phyloP scores from a whole-genome alignment of 2,888 invertebrate genomes.

The Lithosia quadra region DNA sequence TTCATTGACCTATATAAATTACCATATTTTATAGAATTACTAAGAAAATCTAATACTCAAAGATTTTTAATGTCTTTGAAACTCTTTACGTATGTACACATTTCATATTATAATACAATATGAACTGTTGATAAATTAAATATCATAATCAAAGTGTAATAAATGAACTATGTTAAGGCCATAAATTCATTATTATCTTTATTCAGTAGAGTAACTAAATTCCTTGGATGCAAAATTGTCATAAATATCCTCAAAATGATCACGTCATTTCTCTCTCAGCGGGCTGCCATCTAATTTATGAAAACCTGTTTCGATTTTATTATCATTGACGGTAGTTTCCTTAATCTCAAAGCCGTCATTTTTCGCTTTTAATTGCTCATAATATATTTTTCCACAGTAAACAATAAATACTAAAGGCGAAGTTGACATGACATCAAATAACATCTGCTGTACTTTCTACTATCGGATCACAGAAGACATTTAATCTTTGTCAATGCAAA shows the following conservation, averaged over 20 bases:
- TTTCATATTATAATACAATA: too few relatives aligned
- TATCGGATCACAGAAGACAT: background rate
- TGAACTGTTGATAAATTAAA: too few relatives aligned
- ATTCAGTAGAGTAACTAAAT: background rate
- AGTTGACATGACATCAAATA: background rate
- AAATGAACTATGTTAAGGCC: background rate
- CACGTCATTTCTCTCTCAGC: background rate
- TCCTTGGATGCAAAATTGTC: background rate
- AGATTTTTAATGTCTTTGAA: background rate
- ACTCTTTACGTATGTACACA: background rate
- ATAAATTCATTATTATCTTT: background rate
- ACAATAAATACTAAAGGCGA: background rate
- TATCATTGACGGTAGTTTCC: background rate
- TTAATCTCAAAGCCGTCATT: too few relatives aligned
- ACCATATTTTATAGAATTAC: too few relatives aligned
- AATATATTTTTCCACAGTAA: background rate
- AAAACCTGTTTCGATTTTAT: background rate
- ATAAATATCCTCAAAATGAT: background rate
- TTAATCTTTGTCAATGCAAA: background rate
- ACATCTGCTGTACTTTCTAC: background rate
- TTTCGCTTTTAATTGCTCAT: background rate
- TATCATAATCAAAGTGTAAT: too few relatives aligned
- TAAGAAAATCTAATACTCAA: background rate
- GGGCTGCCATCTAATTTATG: background rate
- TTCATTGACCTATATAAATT: conserved; percentile 31